Evolutionary conservation across 1,140 invertebrate species (phyloP).

Genomic region (Hormaphis cornu): DNA sequence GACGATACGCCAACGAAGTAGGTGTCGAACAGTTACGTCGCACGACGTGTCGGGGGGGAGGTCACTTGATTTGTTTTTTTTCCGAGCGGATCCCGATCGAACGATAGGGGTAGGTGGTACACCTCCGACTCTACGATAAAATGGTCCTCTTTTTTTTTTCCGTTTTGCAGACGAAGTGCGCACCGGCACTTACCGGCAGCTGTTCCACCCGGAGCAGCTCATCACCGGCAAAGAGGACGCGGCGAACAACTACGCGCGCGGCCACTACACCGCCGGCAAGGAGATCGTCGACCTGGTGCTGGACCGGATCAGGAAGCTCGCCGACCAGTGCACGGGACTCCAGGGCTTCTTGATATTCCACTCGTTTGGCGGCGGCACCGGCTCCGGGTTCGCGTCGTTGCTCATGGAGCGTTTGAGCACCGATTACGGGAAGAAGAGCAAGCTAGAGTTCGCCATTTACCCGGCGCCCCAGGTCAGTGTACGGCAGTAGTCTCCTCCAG

Average conservation of each 20-base stretch:
- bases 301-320: constrained; percentile 58
- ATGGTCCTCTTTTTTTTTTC: too few species aligned
- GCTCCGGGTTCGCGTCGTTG: constrained; percentile 58
- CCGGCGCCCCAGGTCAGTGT: constrained; percentile 59
- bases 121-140: too few species aligned
- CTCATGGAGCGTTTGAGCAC: constrained; percentile 57
- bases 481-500: too few species aligned
- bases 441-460: too few species aligned
- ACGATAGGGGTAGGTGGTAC: too few species aligned
- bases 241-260: constrained; percentile 57
- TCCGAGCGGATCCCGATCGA: too few species aligned
- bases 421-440: constrained; percentile 60
- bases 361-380: too few species aligned
- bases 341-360: constrained; percentile 78
- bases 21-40: too few species aligned
- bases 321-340: constrained; percentile 70
- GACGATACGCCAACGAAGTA: too few species aligned
- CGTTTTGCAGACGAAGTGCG: constrained; percentile 54
- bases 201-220: constrained; percentile 55
- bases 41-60: too few species aligned
- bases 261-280: constrained; percentile 65
- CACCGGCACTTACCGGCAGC: constrained; percentile 50
- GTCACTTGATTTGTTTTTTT: too few species aligned
- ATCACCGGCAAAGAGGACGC: constrained; percentile 58
- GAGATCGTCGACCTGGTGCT: constrained; percentile 64